phyloP scores from a whole-genome alignment of 2,113 vertebrate species.

The Parus major region DNA sequence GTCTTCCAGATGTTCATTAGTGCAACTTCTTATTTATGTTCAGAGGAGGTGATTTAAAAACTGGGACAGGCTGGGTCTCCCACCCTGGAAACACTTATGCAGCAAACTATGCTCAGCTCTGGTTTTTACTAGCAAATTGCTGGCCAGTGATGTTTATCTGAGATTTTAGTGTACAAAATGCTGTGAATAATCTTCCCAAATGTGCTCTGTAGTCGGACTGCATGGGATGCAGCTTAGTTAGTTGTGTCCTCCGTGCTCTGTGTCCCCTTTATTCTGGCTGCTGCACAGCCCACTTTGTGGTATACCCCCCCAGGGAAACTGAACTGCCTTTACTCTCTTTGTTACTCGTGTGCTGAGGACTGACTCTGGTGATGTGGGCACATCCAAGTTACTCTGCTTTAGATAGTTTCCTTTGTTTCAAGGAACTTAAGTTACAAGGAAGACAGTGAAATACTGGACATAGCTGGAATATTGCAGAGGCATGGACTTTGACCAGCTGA shows the following conservation, averaged over 20 bases:
- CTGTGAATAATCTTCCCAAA: not conserved
- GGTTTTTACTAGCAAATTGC: conserved; percentile 1
- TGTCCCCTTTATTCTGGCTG: not conserved
- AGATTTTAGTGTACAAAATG: not conserved
- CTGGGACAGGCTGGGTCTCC: conserved; percentile 4
- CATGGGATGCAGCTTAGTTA: not conserved
- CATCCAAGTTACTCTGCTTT: not conserved
- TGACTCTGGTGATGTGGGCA: not conserved
- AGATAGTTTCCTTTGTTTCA: not conserved
- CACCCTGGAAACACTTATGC: conserved; percentile 38
- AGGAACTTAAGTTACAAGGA: rapidly evolving
- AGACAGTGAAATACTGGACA: not conserved
- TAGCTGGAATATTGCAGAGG: not conserved
- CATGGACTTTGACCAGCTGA: not conserved
- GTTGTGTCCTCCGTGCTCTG: not conserved
- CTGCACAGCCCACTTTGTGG: rapidly evolving
- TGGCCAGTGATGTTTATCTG: conserved; percentile 4
- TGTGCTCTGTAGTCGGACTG: not conserved
- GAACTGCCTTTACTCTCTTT: not conserved
- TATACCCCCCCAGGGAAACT: not conserved
- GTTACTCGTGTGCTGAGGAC: not conserved
- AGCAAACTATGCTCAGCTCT: not conserved
- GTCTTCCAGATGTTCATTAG: conserved; percentile 50
- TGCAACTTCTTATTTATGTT: conserved; percentile 24
- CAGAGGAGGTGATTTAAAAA: conserved; percentile 5